Evolutionary conservation across 2,797 vertebrate genomes (phyloP).

Genomic region (Enteromius afrohamiltoni): DNA sequence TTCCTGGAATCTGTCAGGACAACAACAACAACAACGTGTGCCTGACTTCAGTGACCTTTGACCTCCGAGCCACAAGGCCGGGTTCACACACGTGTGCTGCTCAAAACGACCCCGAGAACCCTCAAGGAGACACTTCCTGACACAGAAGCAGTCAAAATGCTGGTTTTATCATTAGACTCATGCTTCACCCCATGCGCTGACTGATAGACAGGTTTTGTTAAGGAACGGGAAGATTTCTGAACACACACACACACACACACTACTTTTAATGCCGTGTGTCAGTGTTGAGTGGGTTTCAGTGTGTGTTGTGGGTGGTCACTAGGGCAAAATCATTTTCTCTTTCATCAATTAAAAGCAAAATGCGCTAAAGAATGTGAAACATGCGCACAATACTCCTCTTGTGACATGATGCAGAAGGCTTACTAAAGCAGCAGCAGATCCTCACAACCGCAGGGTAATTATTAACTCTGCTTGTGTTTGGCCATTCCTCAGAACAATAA

Average conservation of each 20-base stretch:
- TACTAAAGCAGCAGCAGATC: neutral
- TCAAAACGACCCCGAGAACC: conserved; percentile 41
- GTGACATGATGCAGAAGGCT: conserved; percentile 11
- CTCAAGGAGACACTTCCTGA: neutral
- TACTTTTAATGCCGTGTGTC: neutral
- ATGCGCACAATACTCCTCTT: neutral
- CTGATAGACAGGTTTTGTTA: neutral
- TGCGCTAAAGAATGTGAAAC: neutral
- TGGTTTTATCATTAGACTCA: neutral
- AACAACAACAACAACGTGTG: conserved; percentile 3
- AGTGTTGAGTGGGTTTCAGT: neutral
- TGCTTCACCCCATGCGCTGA: neutral
- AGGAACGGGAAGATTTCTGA: no score
- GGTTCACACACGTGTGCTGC: conserved; percentile 41
- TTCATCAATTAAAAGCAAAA: neutral
- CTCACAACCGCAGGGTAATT: conserved; percentile 31
- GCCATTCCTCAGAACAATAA: conserved; percentile 41
- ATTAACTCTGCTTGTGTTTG: conserved; percentile 36
- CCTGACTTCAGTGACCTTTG: conserved; percentile 30
- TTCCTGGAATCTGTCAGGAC: neutral
- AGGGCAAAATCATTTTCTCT: neutral
- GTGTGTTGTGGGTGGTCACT: neutral
- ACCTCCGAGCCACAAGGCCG: conserved; percentile 62
- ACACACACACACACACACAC: no score
- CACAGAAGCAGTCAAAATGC: neutral